These are phyloP conservation scores for Blennius ocellaris DNA, from an alignment of 2,113 vertebrate genomes.

Conservation along the genomic window DNA sequence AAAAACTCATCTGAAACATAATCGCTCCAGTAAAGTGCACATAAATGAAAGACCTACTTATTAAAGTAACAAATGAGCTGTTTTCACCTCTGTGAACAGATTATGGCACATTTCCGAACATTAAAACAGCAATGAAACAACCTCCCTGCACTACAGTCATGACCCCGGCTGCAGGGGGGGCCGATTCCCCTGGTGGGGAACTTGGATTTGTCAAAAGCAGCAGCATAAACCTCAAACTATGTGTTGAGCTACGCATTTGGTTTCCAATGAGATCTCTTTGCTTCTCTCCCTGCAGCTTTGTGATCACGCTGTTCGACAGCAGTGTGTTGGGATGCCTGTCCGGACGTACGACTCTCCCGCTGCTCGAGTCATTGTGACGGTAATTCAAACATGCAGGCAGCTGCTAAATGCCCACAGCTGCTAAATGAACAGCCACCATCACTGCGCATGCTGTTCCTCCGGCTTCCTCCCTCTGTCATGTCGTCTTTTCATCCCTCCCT, in stretches of 20 bases:
- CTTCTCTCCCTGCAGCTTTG: background rate
- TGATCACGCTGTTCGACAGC: slow-evolving; percentile 7
- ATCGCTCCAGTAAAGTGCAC: no score
- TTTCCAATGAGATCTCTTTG: background rate
- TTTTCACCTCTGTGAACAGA: background rate
- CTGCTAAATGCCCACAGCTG: slow-evolving; percentile 74
- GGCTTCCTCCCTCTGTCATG: slow-evolving; percentile 32
- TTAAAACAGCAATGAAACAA: background rate
- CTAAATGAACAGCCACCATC: slow-evolving; percentile 62
- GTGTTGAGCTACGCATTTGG: background rate
- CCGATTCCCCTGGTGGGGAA: background rate
- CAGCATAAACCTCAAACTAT: background rate
- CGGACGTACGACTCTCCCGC: slow-evolving; percentile 27
- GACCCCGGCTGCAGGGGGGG: background rate
- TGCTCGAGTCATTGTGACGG: slow-evolving; percentile 48
- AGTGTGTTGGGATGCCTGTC: slow-evolving; percentile 11
- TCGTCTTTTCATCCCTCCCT: slow-evolving; percentile 35
- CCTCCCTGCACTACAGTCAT: background rate
- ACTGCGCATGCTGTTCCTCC: slow-evolving; percentile 27
- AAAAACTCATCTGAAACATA: no score
- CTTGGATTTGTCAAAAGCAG: background rate
- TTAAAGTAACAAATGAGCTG: no score
- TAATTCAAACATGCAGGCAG: slow-evolving; percentile 68
- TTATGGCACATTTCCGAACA: background rate
- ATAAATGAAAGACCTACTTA: no score